phyloP scores from a whole-genome alignment of 2,797 vertebrate genomes.

The Hipposideros larvatus region DNA sequence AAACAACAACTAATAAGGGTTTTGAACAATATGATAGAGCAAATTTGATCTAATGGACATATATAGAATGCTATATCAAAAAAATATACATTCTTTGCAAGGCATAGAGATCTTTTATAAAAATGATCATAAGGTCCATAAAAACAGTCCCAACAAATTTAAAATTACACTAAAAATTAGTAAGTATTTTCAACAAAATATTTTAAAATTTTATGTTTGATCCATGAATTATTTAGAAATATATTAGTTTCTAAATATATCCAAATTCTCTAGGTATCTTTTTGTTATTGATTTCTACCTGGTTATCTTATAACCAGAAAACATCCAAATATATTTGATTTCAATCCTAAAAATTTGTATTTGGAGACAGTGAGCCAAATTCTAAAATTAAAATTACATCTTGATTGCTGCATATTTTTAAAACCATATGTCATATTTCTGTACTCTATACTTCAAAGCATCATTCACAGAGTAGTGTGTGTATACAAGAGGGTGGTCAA shows the following conservation, averaged over 20 bases:
- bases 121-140: neutral
- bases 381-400: conserved; percentile 68
- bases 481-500: neutral
- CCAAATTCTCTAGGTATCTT: neutral
- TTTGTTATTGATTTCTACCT: neutral
- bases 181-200: neutral
- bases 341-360: neutral
- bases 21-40: neutral
- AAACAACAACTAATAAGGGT: neutral
- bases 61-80: neutral
- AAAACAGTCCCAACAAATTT: neutral
- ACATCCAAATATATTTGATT: neutral
- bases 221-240: neutral
- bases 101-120: neutral
- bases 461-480: neutral
- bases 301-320: neutral
- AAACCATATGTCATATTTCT: conserved; percentile 56
- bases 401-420: conserved; percentile 63
- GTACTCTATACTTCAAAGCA: neutral
- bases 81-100: neutral
- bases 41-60: neutral
- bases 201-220: neutral
- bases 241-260: neutral
- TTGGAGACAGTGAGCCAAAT: conserved; percentile 57
- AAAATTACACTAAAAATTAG: neutral